Evolutionary conservation across 2,888 invertebrate genomes (phyloP), one percentile per base, ranked within the genome.

Genomic region (Chloromyia formosa): DNA sequence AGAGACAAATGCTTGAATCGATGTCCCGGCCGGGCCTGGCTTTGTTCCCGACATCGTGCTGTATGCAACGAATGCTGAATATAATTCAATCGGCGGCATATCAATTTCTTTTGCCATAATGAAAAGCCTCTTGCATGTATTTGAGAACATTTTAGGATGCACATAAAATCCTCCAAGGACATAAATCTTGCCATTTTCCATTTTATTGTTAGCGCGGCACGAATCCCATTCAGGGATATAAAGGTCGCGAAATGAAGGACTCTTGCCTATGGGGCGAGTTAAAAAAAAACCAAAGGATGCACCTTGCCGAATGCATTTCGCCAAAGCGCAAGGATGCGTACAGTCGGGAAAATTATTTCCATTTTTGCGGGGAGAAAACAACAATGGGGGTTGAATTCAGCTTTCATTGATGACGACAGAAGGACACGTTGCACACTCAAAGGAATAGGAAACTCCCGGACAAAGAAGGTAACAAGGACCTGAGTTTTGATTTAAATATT

Each of bases 401-500:
- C 3, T 20, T 58, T 1, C 7, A 40, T 18, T 56, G 40, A 53
- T 20, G 58, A 58, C 18, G 2, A 40, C 56, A 56, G 58, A 3
- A 20, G 58, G 12, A 40, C 23, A 22, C n/a, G 49, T 14, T 20
- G 35, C 22, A 66, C 20, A 16, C n/a, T 45, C 45, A 18, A 35
- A 61, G 56, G 69, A 62, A 61, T 23, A 61, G 27, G 7, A 54
- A 42, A 45, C 22, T 72, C 23, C 49, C 12, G 64, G 18, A 74
- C 54, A 69, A 71, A 69, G 53, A 53, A 35, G 71, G 22, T 71
- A 69, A 75, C 69, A 72, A 64, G 27, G 54, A 49, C 23, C 35
- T 72, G 45, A 54, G 75, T 68, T 75, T 60, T 72, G 75, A 75
- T 75, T 75, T 75, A 71, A 75, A 66, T 75, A 75, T 75, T 75